Conservation (phyloP, 1,140 invertebrate genomes). For the Zeugodacus cucurbitae region DNA sequence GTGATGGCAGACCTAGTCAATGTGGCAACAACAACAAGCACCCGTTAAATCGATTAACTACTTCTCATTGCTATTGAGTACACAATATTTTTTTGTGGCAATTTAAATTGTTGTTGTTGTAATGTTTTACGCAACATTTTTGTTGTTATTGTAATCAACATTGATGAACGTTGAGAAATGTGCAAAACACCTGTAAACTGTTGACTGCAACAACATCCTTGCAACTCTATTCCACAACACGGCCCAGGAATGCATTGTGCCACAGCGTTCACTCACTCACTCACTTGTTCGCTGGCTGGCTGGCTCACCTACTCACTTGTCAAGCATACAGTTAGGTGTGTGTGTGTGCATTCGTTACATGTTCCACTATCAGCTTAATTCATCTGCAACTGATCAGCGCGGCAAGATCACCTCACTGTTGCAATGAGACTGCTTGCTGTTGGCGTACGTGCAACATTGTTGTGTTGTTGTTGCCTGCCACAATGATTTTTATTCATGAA, state of each 20-base stretch:
- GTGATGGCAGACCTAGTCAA: background rate
- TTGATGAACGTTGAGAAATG: conserved; percentile 26
- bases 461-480: background rate
- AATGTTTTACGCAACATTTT: background rate
- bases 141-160: conserved; percentile 14
- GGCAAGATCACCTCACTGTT: background rate
- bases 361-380: conserved; percentile 36
- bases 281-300: too few species aligned
- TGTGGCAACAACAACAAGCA: background rate
- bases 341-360: background rate
- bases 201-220: background rate
- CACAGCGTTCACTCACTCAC: background rate
- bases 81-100: background rate
- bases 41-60: conserved; percentile 28
- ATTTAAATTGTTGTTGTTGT: background rate
- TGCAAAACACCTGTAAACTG: conserved; percentile 19
- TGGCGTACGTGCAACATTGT: background rate
- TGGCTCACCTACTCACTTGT: background rate
- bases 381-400: conserved; percentile 30
- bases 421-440: background rate
- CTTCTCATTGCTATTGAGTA: conserved; percentile 5
- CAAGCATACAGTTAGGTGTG: background rate
- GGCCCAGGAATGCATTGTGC: background rate
- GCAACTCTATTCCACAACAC: conserved; percentile 4
- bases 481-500: conserved; percentile 36